phyloP scores from a whole-genome alignment of 2,797 vertebrate species.

The Liparis tanakae region DNA sequence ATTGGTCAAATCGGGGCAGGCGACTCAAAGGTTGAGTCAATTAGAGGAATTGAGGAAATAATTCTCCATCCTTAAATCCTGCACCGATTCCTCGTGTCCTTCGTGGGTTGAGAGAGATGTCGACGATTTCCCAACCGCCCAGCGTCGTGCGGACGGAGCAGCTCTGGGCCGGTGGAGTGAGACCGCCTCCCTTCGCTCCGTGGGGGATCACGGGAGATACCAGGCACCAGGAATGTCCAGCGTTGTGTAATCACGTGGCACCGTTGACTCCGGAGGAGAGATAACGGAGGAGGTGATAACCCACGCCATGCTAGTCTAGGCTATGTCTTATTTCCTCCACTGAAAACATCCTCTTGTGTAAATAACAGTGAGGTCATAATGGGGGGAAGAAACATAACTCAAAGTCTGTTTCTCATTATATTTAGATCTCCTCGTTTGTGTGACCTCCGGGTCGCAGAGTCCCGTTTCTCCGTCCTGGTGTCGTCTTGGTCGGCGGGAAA shows the following conservation, averaged over 20 bases:
- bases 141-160: conserved; percentile 49
- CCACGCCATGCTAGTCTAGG: conserved; percentile 45
- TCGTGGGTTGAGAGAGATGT: conserved; percentile 36
- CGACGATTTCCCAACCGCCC: conserved; percentile 56
- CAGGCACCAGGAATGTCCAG: conserved; percentile 77
- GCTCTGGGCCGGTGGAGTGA: conserved; percentile 42
- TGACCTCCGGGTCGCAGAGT: conserved; percentile 40
- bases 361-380: conserved; percentile 30
- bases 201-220: conserved; percentile 77
- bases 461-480: conserved; percentile 33
- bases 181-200: conserved; percentile 67
- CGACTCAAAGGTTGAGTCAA: conserved; percentile 20
- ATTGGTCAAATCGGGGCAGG: conserved; percentile 32
- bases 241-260: conserved; percentile 71
- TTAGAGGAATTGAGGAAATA: conserved; percentile 32
- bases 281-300: conserved; percentile 52
- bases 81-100: conserved; percentile 9
- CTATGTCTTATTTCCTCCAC: conserved; percentile 32
- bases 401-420: conserved; percentile 22
- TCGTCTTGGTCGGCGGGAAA: conserved; percentile 46
- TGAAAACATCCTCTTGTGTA: conserved; percentile 11
- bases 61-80: conserved; percentile 6
- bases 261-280: conserved; percentile 31
- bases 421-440: conserved; percentile 8
- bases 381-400: conserved; percentile 3